These are phyloP conservation scores for Neoascia interrupta DNA, from an alignment of 2,888 invertebrate genomes.

Conservation along the genomic window DNA sequence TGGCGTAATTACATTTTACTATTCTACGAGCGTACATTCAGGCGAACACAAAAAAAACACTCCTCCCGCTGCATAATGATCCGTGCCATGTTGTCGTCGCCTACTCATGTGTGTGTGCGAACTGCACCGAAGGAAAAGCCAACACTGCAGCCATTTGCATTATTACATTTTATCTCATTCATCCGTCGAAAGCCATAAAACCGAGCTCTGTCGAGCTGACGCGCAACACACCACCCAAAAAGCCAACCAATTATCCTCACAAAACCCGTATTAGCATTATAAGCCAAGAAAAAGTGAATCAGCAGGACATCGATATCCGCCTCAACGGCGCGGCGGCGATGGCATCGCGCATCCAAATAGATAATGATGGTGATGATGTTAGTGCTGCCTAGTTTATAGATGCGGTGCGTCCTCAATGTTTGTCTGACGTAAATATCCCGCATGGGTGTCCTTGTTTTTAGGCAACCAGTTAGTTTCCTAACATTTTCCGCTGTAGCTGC, in stretches of 20 bases:
- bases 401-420: conserved; percentile 16
- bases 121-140: neutral
- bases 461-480: neutral
- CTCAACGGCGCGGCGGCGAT: conserved; percentile 5
- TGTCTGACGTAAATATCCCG: conserved; percentile 32
- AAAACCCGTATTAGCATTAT: conserved; percentile 55
- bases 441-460: conserved; percentile 3
- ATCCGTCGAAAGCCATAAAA: conserved; percentile 14
- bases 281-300: conserved; percentile 29
- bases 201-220: neutral
- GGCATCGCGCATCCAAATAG: conserved; percentile 31
- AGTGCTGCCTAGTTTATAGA: neutral
- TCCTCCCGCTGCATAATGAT: conserved; percentile 27
- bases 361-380: conserved; percentile 35
- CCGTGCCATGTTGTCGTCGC: conserved; percentile 9
- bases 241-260: conserved; percentile 59
- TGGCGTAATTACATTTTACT: conserved; percentile 46
- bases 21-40: conserved; percentile 17
- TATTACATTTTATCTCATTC: conserved; percentile 59
- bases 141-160: conserved; percentile 40
- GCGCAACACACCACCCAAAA: conserved; percentile 31
- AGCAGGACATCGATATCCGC: conserved; percentile 25
- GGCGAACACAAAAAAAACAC: neutral
- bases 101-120: neutral
- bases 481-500: neutral